phyloP scores from a whole-genome alignment of 1,140 invertebrate species.

The Drosophila novamexicana region DNA sequence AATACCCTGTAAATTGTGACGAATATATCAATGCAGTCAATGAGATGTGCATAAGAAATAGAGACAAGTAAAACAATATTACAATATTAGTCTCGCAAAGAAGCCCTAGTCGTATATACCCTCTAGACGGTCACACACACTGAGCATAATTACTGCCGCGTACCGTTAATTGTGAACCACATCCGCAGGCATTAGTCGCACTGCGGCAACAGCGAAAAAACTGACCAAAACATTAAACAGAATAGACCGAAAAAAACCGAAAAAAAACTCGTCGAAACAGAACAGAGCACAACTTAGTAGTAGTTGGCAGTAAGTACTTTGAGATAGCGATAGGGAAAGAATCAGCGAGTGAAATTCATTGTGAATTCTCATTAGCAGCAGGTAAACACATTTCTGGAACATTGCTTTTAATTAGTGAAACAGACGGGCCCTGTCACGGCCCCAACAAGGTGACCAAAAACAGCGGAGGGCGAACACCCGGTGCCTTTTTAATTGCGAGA shows the following conservation, averaged over 20 bases:
- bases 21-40: too few species aligned
- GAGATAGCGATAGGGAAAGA: constrained; percentile 40
- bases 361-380: constrained; percentile 80
- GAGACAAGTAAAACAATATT: too few species aligned
- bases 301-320: constrained; percentile 22
- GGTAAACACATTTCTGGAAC: constrained; percentile 82
- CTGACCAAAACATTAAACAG: constrained; percentile 33
- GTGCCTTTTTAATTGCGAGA: constrained; percentile 78
- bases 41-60: too few species aligned
- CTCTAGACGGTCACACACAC: background rate
- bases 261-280: background rate
- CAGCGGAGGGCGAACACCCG: constrained; percentile 58
- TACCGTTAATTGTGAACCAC: constrained; percentile 46
- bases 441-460: constrained; percentile 61
- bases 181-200: constrained; percentile 57
- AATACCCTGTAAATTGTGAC: constrained; percentile 19
- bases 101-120: constrained; percentile 1
- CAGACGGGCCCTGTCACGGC: constrained; percentile 66
- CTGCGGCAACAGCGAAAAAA: constrained; percentile 51
- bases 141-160: constrained; percentile 31
- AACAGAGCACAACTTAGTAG: constrained; percentile 32
- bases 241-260: constrained; percentile 9
- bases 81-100: too few species aligned
- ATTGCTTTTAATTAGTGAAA: constrained; percentile 82
- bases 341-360: constrained; percentile 77